These are phyloP conservation scores for Danio jaintianensis DNA, from an alignment of 2,797 vertebrate species.

Conservation along the genomic window DNA sequence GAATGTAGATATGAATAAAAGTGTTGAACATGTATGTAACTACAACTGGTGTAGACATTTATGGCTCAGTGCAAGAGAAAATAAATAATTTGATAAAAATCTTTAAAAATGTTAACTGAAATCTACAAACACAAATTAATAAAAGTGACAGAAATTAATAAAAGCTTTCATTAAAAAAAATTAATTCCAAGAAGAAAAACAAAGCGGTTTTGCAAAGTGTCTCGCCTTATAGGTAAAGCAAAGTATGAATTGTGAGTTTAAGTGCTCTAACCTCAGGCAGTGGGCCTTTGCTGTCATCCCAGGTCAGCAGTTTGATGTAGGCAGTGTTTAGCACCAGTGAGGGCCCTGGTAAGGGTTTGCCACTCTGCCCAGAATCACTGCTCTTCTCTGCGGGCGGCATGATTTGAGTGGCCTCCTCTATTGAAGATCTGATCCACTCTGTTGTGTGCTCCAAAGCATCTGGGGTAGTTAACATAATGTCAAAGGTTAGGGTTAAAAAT, in stretches of 20 bases:
- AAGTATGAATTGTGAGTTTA: neutral
- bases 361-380: conserved; percentile 69
- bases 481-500: neutral
- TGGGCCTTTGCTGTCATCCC: conserved; percentile 82
- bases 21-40: no score
- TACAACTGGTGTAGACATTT: no score
- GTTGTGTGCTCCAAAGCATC: conserved; percentile 89
- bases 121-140: no score
- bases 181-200: no score
- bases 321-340: conserved; percentile 86
- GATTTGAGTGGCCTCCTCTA: conserved; percentile 81
- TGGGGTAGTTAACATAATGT: conserved; percentile 60
- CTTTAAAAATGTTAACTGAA: no score
- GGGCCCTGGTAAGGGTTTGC: conserved; percentile 80
- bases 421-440: conserved; percentile 86
- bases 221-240: no score
- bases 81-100: no score
- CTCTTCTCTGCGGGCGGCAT: conserved; percentile 67
- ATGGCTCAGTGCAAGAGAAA: no score
- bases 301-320: conserved; percentile 86
- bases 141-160: no score
- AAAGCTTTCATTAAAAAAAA: no score
- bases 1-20: no score
- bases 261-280: conserved; percentile 85
- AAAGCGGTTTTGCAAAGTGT: no score